A percentile compares a stretch with the other conserved stretches of the same genome.
These are phyloP conservation scores for Halcyon leucocephala DNA, from an alignment of 2,797 vertebrate species.

Conservation along the genomic window DNA sequence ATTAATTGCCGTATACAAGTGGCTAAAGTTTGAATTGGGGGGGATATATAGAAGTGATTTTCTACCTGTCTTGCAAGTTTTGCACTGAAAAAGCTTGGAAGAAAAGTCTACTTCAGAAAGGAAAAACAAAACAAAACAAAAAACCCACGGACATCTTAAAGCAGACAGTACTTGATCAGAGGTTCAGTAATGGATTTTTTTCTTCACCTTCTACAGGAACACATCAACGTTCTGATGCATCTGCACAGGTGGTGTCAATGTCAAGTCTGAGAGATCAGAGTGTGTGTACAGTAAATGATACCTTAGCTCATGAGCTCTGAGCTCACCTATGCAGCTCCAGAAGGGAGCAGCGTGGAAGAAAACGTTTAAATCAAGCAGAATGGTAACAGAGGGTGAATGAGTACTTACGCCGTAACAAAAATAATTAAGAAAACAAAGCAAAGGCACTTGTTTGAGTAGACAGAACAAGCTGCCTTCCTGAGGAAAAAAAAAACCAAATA, in stretches of 20 bases:
- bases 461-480: neutral
- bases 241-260: neutral
- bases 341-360: neutral
- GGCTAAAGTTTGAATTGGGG: neutral
- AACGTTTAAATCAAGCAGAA: neutral
- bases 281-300: no score
- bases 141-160: neutral
- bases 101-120: neutral
- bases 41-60: neutral
- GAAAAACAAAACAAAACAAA: neutral
- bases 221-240: neutral
- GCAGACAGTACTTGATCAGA: neutral
- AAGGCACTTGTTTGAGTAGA: neutral
- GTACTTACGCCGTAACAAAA: neutral
- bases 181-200: neutral
- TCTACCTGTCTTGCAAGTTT: neutral
- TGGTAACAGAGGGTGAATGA: neutral
- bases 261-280: neutral
- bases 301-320: neutral
- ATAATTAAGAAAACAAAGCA: neutral
- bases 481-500: neutral
- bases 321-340: neutral
- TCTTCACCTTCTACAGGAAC: neutral
- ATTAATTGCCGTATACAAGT: neutral
- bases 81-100: neutral